Percentiles rank a stretch among this genome's conserved stretches.
Conservation (phyloP, 2,797 vertebrate genomes). For the Hafferia zeledoni region DNA sequence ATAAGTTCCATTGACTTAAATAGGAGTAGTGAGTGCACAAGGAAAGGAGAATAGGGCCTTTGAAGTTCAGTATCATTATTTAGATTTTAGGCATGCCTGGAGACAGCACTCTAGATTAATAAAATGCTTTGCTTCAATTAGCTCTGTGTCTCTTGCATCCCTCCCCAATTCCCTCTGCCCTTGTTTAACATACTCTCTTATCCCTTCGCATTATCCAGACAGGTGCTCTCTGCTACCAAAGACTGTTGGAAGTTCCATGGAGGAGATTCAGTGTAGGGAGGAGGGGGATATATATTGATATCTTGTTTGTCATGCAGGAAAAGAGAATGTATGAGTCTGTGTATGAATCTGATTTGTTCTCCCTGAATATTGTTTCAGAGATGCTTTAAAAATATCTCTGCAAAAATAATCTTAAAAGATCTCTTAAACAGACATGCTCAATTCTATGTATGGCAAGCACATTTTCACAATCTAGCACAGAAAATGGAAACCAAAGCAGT, state of each 20-base stretch:
- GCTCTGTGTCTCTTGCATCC: slow-evolving; percentile 50
- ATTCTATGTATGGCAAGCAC: neutral
- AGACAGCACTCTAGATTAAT: slow-evolving; percentile 62
- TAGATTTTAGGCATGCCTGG: slow-evolving; percentile 69
- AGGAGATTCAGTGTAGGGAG: neutral
- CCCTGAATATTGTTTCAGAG: neutral
- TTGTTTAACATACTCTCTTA: slow-evolving; percentile 74
- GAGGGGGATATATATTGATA: neutral
- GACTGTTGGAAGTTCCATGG: neutral
- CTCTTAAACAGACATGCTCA: neutral
- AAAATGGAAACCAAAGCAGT: neutral
- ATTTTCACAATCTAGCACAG: neutral
- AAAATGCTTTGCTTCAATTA: slow-evolving; percentile 70
- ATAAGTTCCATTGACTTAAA: slow-evolving; percentile 17
- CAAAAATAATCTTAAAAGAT: neutral
- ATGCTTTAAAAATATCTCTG: neutral
- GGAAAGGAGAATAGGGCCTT: slow-evolving; percentile 36
- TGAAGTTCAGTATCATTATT: slow-evolving; percentile 65
- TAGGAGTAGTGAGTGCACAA: neutral
- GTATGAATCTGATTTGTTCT: neutral
- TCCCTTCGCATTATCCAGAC: slow-evolving; percentile 63
- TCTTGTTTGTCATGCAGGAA: neutral
- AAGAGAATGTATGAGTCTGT: neutral
- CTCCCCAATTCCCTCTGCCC: slow-evolving; percentile 68
- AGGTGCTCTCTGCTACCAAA: slow-evolving; percentile 60